These are phyloP conservation scores for Drosophila hydei DNA, from an alignment of 1,140 invertebrate genomes.

Conservation along the genomic window DNA sequence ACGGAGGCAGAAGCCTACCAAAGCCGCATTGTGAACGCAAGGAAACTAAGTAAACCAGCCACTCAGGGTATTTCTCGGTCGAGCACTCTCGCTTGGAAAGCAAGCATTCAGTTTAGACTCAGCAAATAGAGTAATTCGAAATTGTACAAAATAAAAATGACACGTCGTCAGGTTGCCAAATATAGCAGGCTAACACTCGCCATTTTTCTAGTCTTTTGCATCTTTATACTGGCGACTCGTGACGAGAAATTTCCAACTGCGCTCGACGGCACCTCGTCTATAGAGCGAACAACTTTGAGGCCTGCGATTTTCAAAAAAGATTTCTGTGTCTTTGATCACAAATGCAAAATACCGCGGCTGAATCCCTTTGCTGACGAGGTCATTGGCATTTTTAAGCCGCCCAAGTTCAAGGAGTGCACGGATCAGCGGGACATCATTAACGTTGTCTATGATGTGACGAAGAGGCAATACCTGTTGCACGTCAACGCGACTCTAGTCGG, in stretches of 20 bases:
- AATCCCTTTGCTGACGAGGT: constrained; percentile 88
- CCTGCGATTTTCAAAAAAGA: neutral
- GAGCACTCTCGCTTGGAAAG: neutral
- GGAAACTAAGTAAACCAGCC: neutral
- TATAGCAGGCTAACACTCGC: constrained; percentile 10
- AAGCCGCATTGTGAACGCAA: no score
- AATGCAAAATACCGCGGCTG: constrained; percentile 83
- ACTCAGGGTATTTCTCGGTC: neutral
- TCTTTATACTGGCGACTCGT: constrained; percentile 12
- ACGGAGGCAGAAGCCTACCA: no score
- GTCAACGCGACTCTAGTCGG: constrained; percentile 50
- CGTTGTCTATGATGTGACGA: constrained; percentile 64
- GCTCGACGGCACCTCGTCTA: neutral
- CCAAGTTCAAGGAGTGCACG: constrained; percentile 86
- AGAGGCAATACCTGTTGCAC: constrained; percentile 56
- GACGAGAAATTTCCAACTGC: neutral
- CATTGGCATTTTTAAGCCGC: constrained; percentile 84
- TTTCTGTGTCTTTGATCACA: constrained; percentile 40
- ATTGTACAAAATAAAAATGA: constrained; percentile 16
- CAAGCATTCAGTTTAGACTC: neutral
- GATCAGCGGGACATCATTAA: constrained; percentile 83
- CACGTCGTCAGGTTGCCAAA: neutral
- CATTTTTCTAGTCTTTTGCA: neutral
- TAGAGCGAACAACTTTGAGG: no score
- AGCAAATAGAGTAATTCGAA: neutral